Evolutionary conservation across 1,140 invertebrate species (phyloP).

Genomic region (Drosophila varians): DNA sequence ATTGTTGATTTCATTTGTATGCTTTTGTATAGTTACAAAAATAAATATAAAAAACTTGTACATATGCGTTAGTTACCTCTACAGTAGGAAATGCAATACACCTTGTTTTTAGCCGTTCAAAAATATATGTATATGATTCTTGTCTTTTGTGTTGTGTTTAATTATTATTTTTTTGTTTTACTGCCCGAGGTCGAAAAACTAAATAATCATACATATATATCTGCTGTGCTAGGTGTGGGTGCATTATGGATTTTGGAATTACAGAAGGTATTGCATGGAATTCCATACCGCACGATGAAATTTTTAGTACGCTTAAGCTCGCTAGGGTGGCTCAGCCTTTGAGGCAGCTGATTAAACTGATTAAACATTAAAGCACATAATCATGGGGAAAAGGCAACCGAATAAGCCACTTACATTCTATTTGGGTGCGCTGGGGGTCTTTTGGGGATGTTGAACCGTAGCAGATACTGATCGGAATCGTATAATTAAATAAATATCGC

Average conservation of each 20-base stretch:
- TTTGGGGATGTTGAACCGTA: constrained; percentile 21
- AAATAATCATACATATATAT: constrained; percentile 27
- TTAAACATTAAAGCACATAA: constrained; percentile 42
- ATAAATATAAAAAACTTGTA: constrained; percentile 82
- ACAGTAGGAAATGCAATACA: constrained; percentile 73
- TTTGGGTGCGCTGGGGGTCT: constrained; percentile 1
- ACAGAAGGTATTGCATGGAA: constrained; percentile 2
- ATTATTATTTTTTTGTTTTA: constrained; percentile 21
- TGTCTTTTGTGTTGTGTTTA: constrained; percentile 44
- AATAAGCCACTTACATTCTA: constrained; percentile 25
- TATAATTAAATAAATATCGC: constrained; percentile 76
- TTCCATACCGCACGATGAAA: constrained; percentile 16
- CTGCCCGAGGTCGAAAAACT: constrained; percentile 29
- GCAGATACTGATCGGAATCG: constrained; percentile 49
- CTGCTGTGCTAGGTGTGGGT: neutral
- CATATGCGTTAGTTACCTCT: constrained; percentile 75
- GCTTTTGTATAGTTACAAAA: constrained; percentile 73
- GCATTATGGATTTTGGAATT: constrained; percentile 30
- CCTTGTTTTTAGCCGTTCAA: constrained; percentile 18
- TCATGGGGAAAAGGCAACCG: constrained; percentile 39
- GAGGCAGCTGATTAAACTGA: constrained; percentile 39
- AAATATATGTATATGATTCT: constrained; percentile 64
- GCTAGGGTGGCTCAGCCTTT: constrained; percentile 39
- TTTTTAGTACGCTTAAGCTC: constrained; percentile 43
- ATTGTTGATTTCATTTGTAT: constrained; percentile 59